These are phyloP conservation scores for Urocynchramus pylzowi DNA, from an alignment of 2,113 vertebrate genomes.

Conservation along the genomic window DNA sequence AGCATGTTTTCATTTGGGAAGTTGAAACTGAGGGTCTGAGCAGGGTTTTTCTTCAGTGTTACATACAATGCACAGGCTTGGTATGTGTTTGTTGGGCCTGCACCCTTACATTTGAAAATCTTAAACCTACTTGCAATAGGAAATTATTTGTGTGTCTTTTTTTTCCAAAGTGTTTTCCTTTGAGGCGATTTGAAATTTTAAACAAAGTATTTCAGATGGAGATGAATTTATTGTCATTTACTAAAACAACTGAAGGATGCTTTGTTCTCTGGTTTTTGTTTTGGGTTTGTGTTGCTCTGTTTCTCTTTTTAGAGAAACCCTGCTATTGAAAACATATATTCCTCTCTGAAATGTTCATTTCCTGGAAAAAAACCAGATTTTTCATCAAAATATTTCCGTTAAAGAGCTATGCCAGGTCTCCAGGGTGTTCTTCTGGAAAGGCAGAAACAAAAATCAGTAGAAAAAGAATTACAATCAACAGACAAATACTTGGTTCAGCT, in stretches of 20 bases:
- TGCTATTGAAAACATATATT: conserved; percentile 28
- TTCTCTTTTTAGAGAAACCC: neutral
- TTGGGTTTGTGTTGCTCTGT: neutral
- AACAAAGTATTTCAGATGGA: neutral
- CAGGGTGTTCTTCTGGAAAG: neutral
- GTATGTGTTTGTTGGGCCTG: neutral
- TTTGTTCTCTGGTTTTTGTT: neutral
- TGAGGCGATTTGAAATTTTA: neutral
- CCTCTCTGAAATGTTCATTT: neutral
- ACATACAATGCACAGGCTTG: neutral
- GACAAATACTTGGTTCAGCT: neutral
- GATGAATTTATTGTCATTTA: neutral
- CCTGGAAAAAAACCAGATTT: neutral
- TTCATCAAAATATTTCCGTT: neutral
- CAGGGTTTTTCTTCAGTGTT: neutral
- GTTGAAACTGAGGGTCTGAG: neutral
- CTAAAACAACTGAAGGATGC: neutral
- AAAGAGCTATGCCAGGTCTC: neutral
- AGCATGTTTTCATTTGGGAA: neutral
- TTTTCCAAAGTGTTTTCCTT: neutral
- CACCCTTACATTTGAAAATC: neutral
- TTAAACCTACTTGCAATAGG: neutral
- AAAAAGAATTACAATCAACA: neutral
- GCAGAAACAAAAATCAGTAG: neutral
- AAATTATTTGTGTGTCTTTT: neutral